Evolutionary conservation across 2,888 invertebrate species (phyloP).

Genomic region (Galeruca laticollis): DNA sequence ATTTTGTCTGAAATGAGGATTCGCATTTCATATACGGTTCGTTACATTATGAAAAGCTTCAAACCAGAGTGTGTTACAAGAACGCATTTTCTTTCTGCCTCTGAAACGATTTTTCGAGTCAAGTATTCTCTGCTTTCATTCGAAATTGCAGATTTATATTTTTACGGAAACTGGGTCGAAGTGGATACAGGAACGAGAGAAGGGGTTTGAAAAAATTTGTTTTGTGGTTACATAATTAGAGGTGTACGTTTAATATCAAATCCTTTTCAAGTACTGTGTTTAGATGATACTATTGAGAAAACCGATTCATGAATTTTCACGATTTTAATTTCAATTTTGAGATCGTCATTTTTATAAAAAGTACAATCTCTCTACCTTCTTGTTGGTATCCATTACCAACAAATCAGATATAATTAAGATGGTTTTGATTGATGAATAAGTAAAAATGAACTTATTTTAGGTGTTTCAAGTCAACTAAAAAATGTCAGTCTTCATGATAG

Average conservation of each 20-base stretch:
- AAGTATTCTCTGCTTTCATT: not conserved
- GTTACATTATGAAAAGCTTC: slow-evolving; percentile 3
- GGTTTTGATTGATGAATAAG: too few relatives aligned
- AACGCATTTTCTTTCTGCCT: slow-evolving; percentile 3
- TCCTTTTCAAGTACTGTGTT: not conserved
- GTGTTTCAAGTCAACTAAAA: too few relatives aligned
- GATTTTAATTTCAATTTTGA: too few relatives aligned
- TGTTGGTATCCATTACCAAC: too few relatives aligned
- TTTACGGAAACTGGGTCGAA: slow-evolving; percentile 7
- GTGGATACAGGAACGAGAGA: not conserved
- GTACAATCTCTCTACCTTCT: too few relatives aligned
- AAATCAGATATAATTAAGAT: too few relatives aligned
- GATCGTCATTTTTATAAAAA: too few relatives aligned
- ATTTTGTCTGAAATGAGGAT: not conserved
- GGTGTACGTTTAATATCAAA: not conserved
- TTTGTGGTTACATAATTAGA: not conserved
- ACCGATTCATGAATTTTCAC: too few relatives aligned
- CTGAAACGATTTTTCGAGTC: not conserved
- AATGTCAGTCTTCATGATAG: too few relatives aligned
- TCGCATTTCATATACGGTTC: slow-evolving; percentile 9
- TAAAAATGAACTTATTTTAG: too few relatives aligned
- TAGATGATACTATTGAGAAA: too few relatives aligned
- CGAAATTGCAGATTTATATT: slow-evolving; percentile 10
- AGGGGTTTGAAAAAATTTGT: not conserved
- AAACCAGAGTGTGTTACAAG: not conserved